These are phyloP conservation scores for Ladona fulva DNA, from an alignment of 1,140 invertebrate genomes.

Conservation along the genomic window DNA sequence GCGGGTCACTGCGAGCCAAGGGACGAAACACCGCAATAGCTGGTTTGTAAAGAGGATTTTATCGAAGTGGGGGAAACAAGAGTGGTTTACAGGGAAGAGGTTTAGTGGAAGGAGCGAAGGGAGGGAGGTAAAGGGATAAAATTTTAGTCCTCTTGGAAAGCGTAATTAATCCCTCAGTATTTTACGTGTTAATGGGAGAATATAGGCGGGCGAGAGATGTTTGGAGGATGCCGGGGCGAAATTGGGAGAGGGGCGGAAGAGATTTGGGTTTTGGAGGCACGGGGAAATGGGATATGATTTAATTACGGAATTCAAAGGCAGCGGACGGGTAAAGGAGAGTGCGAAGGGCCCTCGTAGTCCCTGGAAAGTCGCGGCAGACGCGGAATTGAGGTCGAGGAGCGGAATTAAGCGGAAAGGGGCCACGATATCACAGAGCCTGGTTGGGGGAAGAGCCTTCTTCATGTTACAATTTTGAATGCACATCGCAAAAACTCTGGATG, in stretches of 20 bases:
- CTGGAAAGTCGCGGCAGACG: not conserved
- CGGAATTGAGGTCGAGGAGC: not conserved
- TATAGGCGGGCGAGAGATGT: not conserved
- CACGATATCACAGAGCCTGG: no score
- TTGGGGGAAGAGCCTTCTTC: no score
- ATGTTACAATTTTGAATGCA: no score
- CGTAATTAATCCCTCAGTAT: not conserved
- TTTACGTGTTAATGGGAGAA: not conserved
- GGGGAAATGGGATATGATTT: slow-evolving; percentile 6
- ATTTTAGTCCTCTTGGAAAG: not conserved
- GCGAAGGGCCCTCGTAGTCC: no score
- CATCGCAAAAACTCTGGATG: no score
- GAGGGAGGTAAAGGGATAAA: not conserved
- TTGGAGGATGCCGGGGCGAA: not conserved
- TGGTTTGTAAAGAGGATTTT: no score
- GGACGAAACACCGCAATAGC: no score
- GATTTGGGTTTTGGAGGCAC: not conserved
- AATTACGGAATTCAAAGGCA: slow-evolving; percentile 5
- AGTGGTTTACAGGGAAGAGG: not conserved
- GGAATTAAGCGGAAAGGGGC: not conserved
- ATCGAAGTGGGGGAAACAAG: not conserved
- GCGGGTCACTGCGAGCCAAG: no score
- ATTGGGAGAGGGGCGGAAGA: not conserved
- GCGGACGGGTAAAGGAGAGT: not conserved
- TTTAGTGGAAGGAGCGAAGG: not conserved